Base-by-base conservation (phyloP, 1,140 invertebrate genomes). In the Elymnias hypermnestra region DNA sequence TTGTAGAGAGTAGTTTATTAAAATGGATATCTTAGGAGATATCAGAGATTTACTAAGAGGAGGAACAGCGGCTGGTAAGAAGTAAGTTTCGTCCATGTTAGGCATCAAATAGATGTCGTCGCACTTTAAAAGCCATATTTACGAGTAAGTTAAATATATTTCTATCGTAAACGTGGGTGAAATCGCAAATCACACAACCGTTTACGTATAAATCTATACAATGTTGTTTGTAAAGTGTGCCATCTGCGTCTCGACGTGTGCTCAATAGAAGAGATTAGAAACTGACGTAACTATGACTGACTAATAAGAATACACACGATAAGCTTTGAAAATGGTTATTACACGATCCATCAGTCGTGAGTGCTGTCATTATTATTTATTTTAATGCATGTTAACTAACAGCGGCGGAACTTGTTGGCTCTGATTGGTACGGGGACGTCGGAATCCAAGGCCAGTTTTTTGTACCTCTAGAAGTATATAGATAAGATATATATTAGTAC, bases 321-420 rank as follows among this genome's bases (percentile, higher is more conserved):
- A 21, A 31, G 18, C 26, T 39, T 23, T 18, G 23, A 35, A 18
- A 46, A 46, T 31, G 35, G 25, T 25, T 15, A 29, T 19, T 28
- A 46, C 25, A 39, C 44, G 44, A 46, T 46, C 44, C 14, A 39
- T 46, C 44, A 46, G 19, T 35, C 12, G 33, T 31, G 45, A 48
- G 47, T 42, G 36, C 22, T 39, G 37, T 46, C 44, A 25, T 29
- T 38, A 39, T 46, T 36, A 46, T 46, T 46, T 46, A 46, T 46
- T 39, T 36, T 49, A 48, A 49, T 41, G 48, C 42, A 37, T 50
- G 47, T 50, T 41, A 39, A 50, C 37, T 29, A 56, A 43, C 6
- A 14, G 17, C 17, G 37, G 25, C 33, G 39, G 46, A 43, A 38
- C 43, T 15, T 21, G 42, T 51, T 43, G 21, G 44, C 45, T 42